Base-by-base conservation (phyloP, 2,113 vertebrate genomes). In the Mesoclemmys tuberculata region DNA sequence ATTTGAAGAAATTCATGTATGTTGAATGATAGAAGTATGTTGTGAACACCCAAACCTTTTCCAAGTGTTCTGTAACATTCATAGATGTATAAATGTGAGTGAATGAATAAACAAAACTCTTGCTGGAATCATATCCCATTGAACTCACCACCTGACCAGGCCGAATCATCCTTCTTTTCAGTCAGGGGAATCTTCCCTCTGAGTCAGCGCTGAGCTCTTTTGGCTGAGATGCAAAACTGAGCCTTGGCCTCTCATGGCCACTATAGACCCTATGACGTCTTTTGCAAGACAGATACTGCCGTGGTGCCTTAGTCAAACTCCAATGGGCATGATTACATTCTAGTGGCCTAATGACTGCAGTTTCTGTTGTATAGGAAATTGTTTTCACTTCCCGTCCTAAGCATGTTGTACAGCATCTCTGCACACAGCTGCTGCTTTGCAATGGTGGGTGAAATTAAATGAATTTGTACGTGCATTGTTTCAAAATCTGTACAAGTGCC, bases 351-450 rank as follows among this genome's bases (percentile, higher is more conserved):
- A 79, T 51, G 35, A 51, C 48, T 79, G 46, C 46, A 51, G 48
- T 80, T 51, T 31, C 77, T 49, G 35, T 35, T 19, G 4, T 48
- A 80, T 49, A 49, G 11, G 29, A 19, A 49, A 35, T 49, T 51
- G 31, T 35, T 80, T 80, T 41, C 26, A 41, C 24, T 46, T 54
- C 74, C 78, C 2, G 64, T 81, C 90, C 88, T 77, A 83, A 88
- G 10, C 7, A 19, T 58, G 88, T 82, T 96, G 82, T 90, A 81
- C 95, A 58, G 82, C 92, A 64, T 2, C 41, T 88, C 90, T 56
- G 68, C 74, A 82, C 79, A 91, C 71, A 84, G 92, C 89, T 31
- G 12, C 71, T 2, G 87, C 82, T 85, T 38, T 86, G 54, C 68
- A 61, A 87, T 3, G 1, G 14, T 1, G 89, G 82, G 38, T 11